Evolutionary conservation across 2,797 vertebrate species (phyloP).

Genomic region (Paramormyrops hopkinsi): DNA sequence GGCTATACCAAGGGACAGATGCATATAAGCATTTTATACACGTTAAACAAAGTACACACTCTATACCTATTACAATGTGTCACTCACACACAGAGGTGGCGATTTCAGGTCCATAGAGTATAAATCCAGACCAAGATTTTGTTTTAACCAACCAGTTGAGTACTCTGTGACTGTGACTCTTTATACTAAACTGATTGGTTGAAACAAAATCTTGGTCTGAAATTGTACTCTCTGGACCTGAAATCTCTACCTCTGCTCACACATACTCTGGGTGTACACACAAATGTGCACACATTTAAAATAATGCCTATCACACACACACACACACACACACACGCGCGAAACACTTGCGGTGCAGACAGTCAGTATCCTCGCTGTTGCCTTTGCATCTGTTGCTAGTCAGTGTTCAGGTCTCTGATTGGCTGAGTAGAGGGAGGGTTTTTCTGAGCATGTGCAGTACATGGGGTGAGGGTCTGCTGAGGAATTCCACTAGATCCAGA

Average conservation of each 20-base stretch:
- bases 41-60: background rate
- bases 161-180: background rate
- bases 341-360: background rate
- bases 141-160: background rate
- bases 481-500: background rate
- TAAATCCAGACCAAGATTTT: background rate
- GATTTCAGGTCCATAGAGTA: background rate
- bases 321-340: background rate
- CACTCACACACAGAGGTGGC: background rate
- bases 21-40: background rate
- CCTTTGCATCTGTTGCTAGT: slow-evolving; percentile 23
- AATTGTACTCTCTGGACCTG: too few relatives aligned
- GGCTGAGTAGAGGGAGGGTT: slow-evolving; percentile 35
- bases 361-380: slow-evolving; percentile 17
- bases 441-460: background rate
- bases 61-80: background rate
- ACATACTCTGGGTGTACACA: background rate
- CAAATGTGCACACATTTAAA: background rate
- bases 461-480: background rate
- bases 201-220: background rate
- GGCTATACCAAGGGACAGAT: background rate
- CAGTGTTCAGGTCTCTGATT: slow-evolving; percentile 37
- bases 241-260: background rate
- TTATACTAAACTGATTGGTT: background rate
- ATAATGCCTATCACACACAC: background rate